phyloP scores from a whole-genome alignment of 30 jellyfish, hydroid and myxozoan genomes.

The Rhopilema esculentum region DNA sequence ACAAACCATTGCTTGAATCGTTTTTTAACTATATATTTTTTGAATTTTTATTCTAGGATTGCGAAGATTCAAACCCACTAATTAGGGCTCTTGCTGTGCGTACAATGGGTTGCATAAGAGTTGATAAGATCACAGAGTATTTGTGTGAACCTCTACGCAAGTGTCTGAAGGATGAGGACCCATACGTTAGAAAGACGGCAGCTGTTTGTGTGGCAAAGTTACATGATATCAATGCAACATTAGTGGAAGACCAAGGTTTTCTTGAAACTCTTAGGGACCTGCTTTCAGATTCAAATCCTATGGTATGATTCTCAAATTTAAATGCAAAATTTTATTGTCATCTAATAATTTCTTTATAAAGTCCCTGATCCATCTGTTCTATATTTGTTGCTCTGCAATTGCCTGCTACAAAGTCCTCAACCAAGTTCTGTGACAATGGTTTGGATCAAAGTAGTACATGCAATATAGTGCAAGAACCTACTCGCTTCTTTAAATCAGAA shows the following conservation, averaged over 20 bases:
- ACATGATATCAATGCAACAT: slow-evolving; percentile 87
- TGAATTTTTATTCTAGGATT: slow-evolving; percentile 70
- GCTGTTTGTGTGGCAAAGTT: slow-evolving; percentile 99
- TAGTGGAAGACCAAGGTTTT: slow-evolving; percentile 99
- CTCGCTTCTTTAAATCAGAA: no score
- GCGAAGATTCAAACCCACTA: slow-evolving; percentile 98
- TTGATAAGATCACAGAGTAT: slow-evolving; percentile 93
- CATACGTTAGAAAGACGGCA: slow-evolving; percentile 99
- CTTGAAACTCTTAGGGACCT: slow-evolving; percentile 87
- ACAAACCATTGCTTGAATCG: no score
- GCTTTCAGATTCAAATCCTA: slow-evolving; percentile 96
- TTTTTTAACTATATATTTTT: not conserved
- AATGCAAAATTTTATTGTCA: not conserved
- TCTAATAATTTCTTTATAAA: not conserved
- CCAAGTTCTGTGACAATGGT: no score
- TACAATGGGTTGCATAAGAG: slow-evolving; percentile 99
- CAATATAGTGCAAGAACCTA: no score
- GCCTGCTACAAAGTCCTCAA: no score
- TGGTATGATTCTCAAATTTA: slow-evolving; percentile 61
- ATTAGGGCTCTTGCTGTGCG: slow-evolving; percentile 99
- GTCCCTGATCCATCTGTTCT: no score
- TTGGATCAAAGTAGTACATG: no score
- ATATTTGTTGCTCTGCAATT: no score
- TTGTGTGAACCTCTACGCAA: slow-evolving; percentile 97
- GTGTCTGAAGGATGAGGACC: slow-evolving; percentile 98